Base-by-base conservation (phyloP, 1,140 invertebrate genomes). In the Brachionus calyciflorus region DNA sequence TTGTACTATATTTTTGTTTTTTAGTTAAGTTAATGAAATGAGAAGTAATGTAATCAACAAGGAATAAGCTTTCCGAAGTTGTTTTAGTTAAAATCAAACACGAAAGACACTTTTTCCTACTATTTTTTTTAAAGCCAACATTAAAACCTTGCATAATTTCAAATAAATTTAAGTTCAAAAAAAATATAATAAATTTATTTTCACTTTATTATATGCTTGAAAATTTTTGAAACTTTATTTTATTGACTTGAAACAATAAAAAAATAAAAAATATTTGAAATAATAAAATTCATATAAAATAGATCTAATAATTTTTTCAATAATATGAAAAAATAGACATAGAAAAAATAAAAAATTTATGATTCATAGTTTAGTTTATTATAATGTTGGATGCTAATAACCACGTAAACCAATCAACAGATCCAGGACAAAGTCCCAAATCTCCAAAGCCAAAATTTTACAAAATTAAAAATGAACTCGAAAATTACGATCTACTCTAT, bases 31-130 rank as follows among this genome's bases (percentile, higher is more conserved):
- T n/a, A n/a, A n/a, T n/a, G n/a, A n/a, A n/a, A n/a, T n/a, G n/a
- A n/a, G n/a, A n/a, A n/a, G n/a, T n/a, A n/a, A n/a, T n/a, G n/a
- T n/a, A n/a, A n/a, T n/a, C n/a, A n/a, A n/a, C n/a, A n/a, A n/a
- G n/a, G n/a, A n/a, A n/a, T n/a, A n/a, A n/a, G n/a, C n/a, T n/a
- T n/a, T n/a, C n/a, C n/a, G n/a, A n/a, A n/a, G n/a, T n/a, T n/a
- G n/a, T n/a, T n/a, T n/a, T n/a, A n/a, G n/a, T n/a, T n/a, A n/a
- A n/a, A n/a, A n/a, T n/a, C n/a, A n/a, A n/a, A n/a, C n/a, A n/a
- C n/a, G n/a, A 33, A 60, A 60, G 55, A 60, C 55, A 60, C 37
- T 60, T 60, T 60, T 19, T 37, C n/a, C 17, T 60, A 60, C 55
- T 37, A n/a, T 37, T 17, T 60, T 60, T n/a, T 5, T 37, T 17